Evolutionary conservation across 2,113 vertebrate species (phyloP), one percentile per base, ranked within the genome.

Genomic region (Clarias batrachus): DNA sequence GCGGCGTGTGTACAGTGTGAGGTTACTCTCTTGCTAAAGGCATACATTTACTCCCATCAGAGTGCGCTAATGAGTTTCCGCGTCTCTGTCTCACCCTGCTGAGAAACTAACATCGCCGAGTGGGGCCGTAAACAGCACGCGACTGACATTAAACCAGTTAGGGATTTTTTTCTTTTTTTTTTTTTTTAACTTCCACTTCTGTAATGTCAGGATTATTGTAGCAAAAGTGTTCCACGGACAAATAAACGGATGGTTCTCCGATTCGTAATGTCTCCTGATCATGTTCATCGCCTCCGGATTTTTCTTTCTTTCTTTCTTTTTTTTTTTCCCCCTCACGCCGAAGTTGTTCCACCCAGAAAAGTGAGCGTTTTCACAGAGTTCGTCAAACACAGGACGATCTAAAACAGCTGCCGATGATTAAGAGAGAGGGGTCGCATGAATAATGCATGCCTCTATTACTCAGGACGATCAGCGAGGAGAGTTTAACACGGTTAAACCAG

Each of bases 1-100:
- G 21, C 57, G 52, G 68, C 59, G 79, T 81, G 87, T 70, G 79
- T 82, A 37, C 66, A 85, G 83, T 82, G 30, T 82, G 84, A 78
- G 83, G 87, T 88, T 85, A 85, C 30, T 57, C 19, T 85, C 52
- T 85, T 77, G 79, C 79, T 88, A 88, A 81, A 88, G 80, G 52
- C 79, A 25, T 82, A 65, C 57, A 71, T 81, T 86, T 87, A 82
- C 62, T 76, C 74, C 81, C 76, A 73, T 85, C 83, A 81, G 68
- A 78, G 82, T 77, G 33, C 57, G n/a, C 57, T 88, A 88, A 88
- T 85, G 81, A 87, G 78, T 78, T 54, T 84, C 66, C 21, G 6
- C 48, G 19, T 54, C 48, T 23, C 48, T 85, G 74, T 66, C 74
- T 65, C 66, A 37, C 37, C 66, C 70, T 56, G 70, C 57, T 13